Base-by-base conservation (phyloP, 2,797 vertebrate genomes). In the Coreius guichenoti region DNA sequence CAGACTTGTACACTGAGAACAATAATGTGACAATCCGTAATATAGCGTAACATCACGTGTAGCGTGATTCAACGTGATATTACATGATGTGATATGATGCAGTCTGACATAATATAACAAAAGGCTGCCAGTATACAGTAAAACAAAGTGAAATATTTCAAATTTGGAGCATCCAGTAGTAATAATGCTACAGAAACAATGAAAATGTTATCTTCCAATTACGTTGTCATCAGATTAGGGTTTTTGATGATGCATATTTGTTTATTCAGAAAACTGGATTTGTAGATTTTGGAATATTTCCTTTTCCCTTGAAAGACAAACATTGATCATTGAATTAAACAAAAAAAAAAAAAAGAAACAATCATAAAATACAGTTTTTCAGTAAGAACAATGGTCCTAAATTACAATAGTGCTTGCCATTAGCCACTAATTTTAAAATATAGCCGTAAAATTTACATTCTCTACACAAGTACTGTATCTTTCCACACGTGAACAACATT, bases 381-480 rank as follows among this genome's bases (percentile, higher is more conserved):
- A 92, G 96, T 95, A 97, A 97, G 96, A 96, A 94, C 93, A 95
- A 97, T 92, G 96, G 96, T 96, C 97, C 97, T 97, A 97, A 97
- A 97, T 98, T 98, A 99, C 97, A 97, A 97, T 96, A 97, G 97
- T 97, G 97, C 95, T 98, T 97, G 97, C 97, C 98, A 93, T 96
- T 93, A 98, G 97, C 97, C 97, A 97, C 98, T 98, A 98, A 96
- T 97, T 97, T 97, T 97, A 98, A 99, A 99, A 98, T 98, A 97
- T 98, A 99, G 98, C 97, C 97, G 96, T 97, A 98, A 91, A 98
- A 99, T 98, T 96, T 99, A 99, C 97, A 99, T 98, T 99, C 97
- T 97, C 97, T 99, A 99, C 97, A 98, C 97, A 98, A 97, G 96
- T 98, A 98, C 97, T 96, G 96, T 96, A 97, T 97, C 96, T 98